A percentile compares a stretch with the other conserved stretches of the same genome.
phyloP scores from a whole-genome alignment of 2,797 vertebrate genomes.

The Semotilus atromaculatus region DNA sequence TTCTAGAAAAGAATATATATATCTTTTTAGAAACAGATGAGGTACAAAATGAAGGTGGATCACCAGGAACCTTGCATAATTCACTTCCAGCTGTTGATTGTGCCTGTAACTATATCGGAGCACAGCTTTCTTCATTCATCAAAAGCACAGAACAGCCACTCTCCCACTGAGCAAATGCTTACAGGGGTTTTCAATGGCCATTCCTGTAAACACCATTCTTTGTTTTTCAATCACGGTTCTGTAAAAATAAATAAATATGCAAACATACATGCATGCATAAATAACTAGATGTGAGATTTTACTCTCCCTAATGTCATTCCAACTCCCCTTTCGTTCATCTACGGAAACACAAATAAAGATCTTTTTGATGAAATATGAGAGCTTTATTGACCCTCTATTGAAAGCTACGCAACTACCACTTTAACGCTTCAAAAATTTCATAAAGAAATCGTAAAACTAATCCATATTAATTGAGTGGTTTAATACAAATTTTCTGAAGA shows the following conservation, averaged over 20 bases:
- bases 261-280: too few relatives aligned
- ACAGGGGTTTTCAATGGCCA: background rate
- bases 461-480: too few relatives aligned
- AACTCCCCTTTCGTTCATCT: too few relatives aligned
- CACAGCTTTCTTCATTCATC: slow-evolving; percentile 20
- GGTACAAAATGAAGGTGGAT: slow-evolving; percentile 17
- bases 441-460: too few relatives aligned
- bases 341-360: too few relatives aligned
- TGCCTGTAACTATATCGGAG: slow-evolving; percentile 1
- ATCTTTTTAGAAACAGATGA: background rate
- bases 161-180: slow-evolving; percentile 7
- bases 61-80: slow-evolving; percentile 20
- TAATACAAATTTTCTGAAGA: too few relatives aligned
- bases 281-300: too few relatives aligned
- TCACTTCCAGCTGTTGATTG: slow-evolving; percentile 34
- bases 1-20: background rate
- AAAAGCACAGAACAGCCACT: background rate
- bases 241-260: background rate
- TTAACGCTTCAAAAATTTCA: too few relatives aligned
- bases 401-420: too few relatives aligned
- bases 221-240: background rate
- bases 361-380: too few relatives aligned
- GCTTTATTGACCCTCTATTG: too few relatives aligned
- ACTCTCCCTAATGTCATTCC: too few relatives aligned
- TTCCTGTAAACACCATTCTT: slow-evolving; percentile 17